A percentile compares a stretch with the other conserved stretches of the same genome.
These are phyloP conservation scores for Ictalurus furcatus DNA, from an alignment of 2,113 vertebrate genomes.

Conservation along the genomic window DNA sequence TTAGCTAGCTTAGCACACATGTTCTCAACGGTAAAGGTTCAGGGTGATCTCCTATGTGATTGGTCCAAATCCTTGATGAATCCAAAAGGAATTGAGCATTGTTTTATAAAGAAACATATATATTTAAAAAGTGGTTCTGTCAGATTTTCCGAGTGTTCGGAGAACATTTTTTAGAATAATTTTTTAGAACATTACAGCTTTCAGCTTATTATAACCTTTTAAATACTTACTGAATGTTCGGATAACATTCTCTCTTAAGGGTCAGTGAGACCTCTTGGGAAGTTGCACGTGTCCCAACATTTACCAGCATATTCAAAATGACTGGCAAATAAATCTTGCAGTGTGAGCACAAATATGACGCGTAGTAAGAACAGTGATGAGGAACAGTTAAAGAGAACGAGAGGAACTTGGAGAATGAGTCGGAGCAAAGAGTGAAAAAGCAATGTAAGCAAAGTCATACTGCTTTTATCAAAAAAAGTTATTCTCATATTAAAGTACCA, in stretches of 20 bases:
- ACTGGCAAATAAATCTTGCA: neutral
- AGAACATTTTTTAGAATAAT: neutral
- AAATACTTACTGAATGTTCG: neutral
- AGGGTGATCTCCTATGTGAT: neutral
- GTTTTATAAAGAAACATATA: neutral
- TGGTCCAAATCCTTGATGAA: neutral
- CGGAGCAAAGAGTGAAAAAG: neutral
- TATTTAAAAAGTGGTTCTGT: neutral
- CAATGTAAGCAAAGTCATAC: neutral
- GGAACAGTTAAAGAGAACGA: neutral
- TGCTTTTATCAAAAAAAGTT: neutral
- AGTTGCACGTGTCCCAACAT: neutral
- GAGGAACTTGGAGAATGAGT: neutral
- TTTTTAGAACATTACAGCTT: neutral
- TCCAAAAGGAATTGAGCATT: neutral
- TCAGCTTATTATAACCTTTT: neutral
- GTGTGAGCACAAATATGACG: neutral
- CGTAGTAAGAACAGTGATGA: neutral
- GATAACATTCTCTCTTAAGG: neutral
- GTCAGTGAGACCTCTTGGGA: neutral
- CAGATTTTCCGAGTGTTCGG: neutral
- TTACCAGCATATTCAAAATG: neutral
- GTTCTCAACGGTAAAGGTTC: neutral
- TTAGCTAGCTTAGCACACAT: neutral
- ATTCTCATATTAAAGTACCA: too few species aligned